Conservation (phyloP, 2,113 vertebrate genomes). For the Dendropsophus ebraccatus region DNA sequence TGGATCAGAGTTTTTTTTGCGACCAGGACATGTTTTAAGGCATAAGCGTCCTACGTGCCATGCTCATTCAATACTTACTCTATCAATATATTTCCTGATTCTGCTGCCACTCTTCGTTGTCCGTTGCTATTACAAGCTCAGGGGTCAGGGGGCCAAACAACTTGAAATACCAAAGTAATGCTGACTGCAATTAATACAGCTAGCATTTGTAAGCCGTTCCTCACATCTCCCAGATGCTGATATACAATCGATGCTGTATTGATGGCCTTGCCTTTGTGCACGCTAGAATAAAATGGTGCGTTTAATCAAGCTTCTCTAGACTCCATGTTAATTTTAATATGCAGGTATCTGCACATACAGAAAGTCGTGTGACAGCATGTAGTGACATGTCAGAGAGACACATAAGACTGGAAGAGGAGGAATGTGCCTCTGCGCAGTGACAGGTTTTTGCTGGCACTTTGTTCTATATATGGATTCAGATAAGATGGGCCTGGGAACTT, state of each 20-base stretch:
- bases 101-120: background rate
- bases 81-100: conserved; percentile 5
- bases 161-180: conserved; percentile 11
- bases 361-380: background rate
- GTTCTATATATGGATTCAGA: conserved; percentile 10
- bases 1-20: background rate
- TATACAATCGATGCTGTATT: conserved; percentile 3
- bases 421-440: background rate
- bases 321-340: background rate
- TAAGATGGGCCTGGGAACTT: background rate
- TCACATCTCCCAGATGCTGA: background rate
- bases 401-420: background rate
- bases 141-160: conserved; percentile 10
- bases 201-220: background rate
- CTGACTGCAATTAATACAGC: conserved; percentile 8
- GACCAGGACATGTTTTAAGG: background rate
- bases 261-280: background rate
- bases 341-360: background rate
- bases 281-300: background rate
- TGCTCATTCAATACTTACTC: conserved; percentile 5
- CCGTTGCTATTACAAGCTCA: conserved; percentile 6
- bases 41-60: background rate
- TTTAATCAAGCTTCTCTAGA: background rate
- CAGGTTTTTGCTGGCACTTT: background rate
- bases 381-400: background rate